These are phyloP conservation scores for Lasioglossum albipes DNA, from an alignment of 1,140 invertebrate genomes.

Conservation along the genomic window DNA sequence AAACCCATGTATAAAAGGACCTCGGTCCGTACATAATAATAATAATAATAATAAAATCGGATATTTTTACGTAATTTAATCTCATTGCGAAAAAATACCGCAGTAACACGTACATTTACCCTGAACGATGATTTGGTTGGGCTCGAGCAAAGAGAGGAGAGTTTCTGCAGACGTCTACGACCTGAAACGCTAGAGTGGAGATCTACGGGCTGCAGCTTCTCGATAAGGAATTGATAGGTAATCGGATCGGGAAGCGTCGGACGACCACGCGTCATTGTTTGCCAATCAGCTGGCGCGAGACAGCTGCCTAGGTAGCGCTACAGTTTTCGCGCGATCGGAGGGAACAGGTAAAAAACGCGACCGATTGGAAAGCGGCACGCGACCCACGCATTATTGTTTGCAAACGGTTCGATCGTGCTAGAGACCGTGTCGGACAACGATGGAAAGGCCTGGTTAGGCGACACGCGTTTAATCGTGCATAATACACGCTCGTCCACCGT, in stretches of 20 bases:
- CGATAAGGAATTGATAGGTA: background rate
- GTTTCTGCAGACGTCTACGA: too few species aligned
- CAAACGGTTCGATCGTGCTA: background rate
- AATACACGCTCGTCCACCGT: slow-evolving; percentile 7
- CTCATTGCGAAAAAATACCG: too few species aligned
- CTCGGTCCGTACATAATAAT: too few species aligned
- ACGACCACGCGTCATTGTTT: slow-evolving; percentile 12
- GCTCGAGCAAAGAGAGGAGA: too few species aligned
- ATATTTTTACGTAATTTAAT: too few species aligned
- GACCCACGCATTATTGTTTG: slow-evolving; percentile 46
- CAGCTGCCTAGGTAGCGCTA: slow-evolving; percentile 3
- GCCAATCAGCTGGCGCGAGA: slow-evolving; percentile 1
- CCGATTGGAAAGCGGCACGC: slow-evolving; percentile 32
- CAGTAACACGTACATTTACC: too few species aligned
- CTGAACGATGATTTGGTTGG: too few species aligned
- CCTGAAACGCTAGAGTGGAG: too few species aligned
- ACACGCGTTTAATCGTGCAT: slow-evolving; percentile 43
- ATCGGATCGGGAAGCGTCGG: background rate
- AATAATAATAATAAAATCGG: too few species aligned
- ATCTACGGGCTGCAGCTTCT: background rate
- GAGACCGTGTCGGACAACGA: slow-evolving; percentile 14
- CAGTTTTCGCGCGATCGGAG: slow-evolving; percentile 34
- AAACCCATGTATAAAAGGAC: too few species aligned
- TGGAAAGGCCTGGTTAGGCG: slow-evolving; percentile 42
- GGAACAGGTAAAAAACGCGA: background rate